These are phyloP conservation scores for Diorhabda sublineata DNA, from an alignment of 1,140 invertebrate genomes.

Conservation along the genomic window DNA sequence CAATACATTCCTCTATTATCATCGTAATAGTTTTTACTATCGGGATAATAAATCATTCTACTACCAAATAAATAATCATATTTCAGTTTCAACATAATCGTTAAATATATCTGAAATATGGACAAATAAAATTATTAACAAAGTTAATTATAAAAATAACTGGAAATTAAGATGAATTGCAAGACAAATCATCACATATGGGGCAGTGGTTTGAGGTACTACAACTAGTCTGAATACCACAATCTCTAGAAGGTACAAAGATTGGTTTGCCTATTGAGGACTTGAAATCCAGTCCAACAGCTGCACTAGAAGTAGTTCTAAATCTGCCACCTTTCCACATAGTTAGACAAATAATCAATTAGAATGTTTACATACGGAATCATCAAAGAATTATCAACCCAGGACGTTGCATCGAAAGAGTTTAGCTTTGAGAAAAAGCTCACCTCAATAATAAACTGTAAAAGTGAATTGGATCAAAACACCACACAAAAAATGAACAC, in stretches of 20 bases:
- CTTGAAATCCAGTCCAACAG: neutral
- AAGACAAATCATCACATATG: neutral
- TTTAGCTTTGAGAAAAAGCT: no score
- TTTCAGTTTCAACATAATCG: conserved; percentile 23
- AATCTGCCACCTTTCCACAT: no score
- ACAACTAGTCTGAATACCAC: neutral
- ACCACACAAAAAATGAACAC: no score
- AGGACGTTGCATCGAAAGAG: no score
- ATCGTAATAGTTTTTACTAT: conserved; percentile 28
- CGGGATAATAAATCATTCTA: conserved; percentile 22
- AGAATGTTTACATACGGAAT: no score
- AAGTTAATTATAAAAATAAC: neutral
- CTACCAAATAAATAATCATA: conserved; percentile 28
- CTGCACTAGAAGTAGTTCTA: no score
- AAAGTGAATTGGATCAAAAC: no score
- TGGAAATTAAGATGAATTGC: neutral
- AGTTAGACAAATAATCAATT: no score
- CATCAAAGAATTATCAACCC: no score
- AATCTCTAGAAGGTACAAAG: neutral
- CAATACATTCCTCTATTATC: conserved; percentile 23
- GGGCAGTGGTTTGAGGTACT: no score
- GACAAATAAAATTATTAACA: neutral
- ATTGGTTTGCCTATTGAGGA: neutral
- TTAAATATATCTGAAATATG: neutral
- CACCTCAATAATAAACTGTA: no score